phyloP scores from a whole-genome alignment of 2,888 invertebrate species.

The Tenthredo distinguenda region DNA sequence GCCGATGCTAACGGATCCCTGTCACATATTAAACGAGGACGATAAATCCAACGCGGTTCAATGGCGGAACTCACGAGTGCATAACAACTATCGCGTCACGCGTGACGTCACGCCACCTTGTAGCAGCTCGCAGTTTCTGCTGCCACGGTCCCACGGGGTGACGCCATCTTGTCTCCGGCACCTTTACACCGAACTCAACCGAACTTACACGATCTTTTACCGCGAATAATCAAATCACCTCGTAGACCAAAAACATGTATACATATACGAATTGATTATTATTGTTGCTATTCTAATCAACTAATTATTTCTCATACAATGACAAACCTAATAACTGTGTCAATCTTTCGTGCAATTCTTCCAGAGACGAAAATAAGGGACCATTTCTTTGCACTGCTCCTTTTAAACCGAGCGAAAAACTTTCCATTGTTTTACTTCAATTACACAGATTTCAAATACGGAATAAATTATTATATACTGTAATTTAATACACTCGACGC shows the following conservation, averaged over 20 bases:
- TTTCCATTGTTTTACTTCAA: slow-evolving; percentile 1
- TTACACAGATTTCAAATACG: neutral
- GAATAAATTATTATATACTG: neutral
- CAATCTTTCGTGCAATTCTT: slow-evolving; percentile 74
- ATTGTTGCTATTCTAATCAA: neutral
- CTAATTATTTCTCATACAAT: neutral
- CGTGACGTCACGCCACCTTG: slow-evolving; percentile 66
- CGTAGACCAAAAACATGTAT: neutral
- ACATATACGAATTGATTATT: neutral
- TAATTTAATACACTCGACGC: neutral
- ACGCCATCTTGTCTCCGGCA: slow-evolving; percentile 60
- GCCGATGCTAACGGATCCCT: slow-evolving; percentile 51
- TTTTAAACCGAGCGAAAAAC: slow-evolving; percentile 35
- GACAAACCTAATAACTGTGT: slow-evolving; percentile 72
- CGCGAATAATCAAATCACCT: neutral
- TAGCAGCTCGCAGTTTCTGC: slow-evolving; percentile 52
- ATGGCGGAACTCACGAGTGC: slow-evolving; percentile 71
- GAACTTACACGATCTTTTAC: slow-evolving; percentile 52
- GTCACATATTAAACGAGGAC: slow-evolving; percentile 63
- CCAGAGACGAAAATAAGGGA: slow-evolving; percentile 74
- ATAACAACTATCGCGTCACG: slow-evolving; percentile 66
- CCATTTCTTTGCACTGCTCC: slow-evolving; percentile 54
- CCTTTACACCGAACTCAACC: slow-evolving; percentile 59
- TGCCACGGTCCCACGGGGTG: slow-evolving; percentile 55
- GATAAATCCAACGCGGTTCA: slow-evolving; percentile 58